Conservation (phyloP, 2,888 invertebrate species). For the Diaphora mendica region DNA sequence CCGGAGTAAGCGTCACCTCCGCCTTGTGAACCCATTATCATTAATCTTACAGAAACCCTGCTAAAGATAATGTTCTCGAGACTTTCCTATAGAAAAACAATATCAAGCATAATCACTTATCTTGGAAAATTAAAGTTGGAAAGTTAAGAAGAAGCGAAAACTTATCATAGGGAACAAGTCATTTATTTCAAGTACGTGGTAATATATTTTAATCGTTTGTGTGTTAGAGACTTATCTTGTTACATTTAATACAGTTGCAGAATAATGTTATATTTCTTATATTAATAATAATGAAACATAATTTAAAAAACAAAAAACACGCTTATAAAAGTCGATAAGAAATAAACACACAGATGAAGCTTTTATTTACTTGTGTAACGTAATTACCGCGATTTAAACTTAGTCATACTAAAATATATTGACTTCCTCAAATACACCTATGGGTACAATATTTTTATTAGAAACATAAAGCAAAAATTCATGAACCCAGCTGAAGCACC, state of each 20-base stretch:
- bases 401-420: too few relatives aligned
- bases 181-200: constrained; percentile 39
- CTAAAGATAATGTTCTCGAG: constrained; percentile 75
- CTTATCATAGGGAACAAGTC: constrained; percentile 47
- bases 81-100: constrained; percentile 74
- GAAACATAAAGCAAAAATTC: too few relatives aligned
- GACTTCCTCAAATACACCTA: too few relatives aligned
- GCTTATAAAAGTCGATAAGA: too few relatives aligned
- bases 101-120: constrained; percentile 63
- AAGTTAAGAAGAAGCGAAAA: constrained; percentile 43
- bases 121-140: constrained; percentile 57
- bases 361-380: too few relatives aligned
- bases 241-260: background rate
- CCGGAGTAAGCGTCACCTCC: constrained; percentile 68
- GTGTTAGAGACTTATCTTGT: constrained; percentile 16
- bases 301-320: too few relatives aligned
- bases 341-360: too few relatives aligned
- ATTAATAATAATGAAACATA: too few relatives aligned
- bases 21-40: constrained; percentile 77
- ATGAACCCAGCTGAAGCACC: too few relatives aligned
- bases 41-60: constrained; percentile 74
- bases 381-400: too few relatives aligned
- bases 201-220: constrained; percentile 38
- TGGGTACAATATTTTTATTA: too few relatives aligned
- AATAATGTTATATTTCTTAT: too few relatives aligned